Evolutionary conservation across 2,797 vertebrate species (phyloP).

Genomic region (Cirrhinus molitorella): DNA sequence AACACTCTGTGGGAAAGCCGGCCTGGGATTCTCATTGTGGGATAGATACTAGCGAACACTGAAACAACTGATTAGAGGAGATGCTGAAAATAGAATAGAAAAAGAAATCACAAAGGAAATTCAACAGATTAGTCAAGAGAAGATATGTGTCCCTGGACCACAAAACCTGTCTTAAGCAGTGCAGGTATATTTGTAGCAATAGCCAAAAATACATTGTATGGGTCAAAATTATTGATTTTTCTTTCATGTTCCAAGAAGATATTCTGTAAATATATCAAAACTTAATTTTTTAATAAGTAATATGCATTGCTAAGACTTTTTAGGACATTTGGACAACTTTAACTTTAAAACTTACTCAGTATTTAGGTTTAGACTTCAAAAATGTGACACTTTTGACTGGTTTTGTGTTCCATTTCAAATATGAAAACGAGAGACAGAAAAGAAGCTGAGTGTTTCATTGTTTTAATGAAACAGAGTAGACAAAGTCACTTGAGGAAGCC

Average conservation of each 20-base stretch:
- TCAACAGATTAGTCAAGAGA: not conserved
- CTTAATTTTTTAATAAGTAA: no score
- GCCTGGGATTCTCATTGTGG: not conserved
- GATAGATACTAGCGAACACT: not conserved
- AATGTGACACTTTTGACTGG: no score
- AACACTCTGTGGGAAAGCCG: not conserved
- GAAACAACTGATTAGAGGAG: not conserved
- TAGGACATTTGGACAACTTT: no score
- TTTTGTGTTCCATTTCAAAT: not conserved
- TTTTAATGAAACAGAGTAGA: constrained; percentile 58
- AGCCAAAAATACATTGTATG: no score
- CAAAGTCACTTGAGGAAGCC: constrained; percentile 55
- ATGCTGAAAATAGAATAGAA: constrained; percentile 37
- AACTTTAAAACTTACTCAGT: no score
- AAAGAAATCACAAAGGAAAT: constrained; percentile 41
- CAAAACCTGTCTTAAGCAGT: no score
- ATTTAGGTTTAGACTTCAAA: no score
- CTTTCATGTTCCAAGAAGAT: no score
- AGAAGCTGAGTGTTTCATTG: constrained; percentile 20
- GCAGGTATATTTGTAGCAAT: no score
- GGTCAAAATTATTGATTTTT: no score
- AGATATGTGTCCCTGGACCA: not conserved
- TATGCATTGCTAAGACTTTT: no score
- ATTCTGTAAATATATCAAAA: no score
- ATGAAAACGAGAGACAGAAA: constrained; percentile 48